phyloP scores from a whole-genome alignment of 1,140 invertebrate species.

The Stegodyphus dumicola region DNA sequence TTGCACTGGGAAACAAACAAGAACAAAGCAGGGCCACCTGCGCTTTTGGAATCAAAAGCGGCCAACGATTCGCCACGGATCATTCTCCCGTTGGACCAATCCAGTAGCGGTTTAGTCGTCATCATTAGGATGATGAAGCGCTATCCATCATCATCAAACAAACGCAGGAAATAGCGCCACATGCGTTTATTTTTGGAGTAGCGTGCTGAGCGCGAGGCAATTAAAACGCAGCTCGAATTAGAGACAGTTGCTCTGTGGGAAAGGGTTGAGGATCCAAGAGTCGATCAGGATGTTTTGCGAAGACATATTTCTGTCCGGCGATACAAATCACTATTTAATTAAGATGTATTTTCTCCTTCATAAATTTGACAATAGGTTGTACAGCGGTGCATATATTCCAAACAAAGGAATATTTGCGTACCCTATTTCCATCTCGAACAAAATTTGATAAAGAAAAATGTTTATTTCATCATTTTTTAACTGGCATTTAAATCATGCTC shows the following conservation, averaged over 20 bases:
- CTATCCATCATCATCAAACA: constrained; percentile 42
- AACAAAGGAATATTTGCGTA: no score
- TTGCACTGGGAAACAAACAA: background rate
- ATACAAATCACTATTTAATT: background rate
- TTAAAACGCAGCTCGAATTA: constrained; percentile 18
- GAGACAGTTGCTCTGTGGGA: background rate
- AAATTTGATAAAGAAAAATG: no score
- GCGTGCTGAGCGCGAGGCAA: constrained; percentile 4
- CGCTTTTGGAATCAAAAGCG: constrained; percentile 26
- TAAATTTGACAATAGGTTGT: background rate
- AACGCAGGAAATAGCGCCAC: constrained; percentile 32
- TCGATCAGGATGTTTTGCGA: no score
- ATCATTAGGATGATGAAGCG: constrained; percentile 11
- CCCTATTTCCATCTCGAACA: no score
- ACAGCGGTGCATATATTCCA: background rate
- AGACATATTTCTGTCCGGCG: no score
- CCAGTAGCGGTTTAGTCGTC: constrained; percentile 15
- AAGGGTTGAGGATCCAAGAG: no score
- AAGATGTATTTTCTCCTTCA: background rate
- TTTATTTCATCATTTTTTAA: no score
- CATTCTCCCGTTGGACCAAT: background rate
- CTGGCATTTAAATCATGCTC: no score
- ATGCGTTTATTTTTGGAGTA: constrained; percentile 6
- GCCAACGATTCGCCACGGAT: background rate
- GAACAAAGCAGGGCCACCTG: constrained; percentile 2